A percentile compares a stretch with the other conserved stretches of the same genome.
phyloP scores from a whole-genome alignment of 2,888 invertebrate species.

The Caenorhabditis angaria region DNA sequence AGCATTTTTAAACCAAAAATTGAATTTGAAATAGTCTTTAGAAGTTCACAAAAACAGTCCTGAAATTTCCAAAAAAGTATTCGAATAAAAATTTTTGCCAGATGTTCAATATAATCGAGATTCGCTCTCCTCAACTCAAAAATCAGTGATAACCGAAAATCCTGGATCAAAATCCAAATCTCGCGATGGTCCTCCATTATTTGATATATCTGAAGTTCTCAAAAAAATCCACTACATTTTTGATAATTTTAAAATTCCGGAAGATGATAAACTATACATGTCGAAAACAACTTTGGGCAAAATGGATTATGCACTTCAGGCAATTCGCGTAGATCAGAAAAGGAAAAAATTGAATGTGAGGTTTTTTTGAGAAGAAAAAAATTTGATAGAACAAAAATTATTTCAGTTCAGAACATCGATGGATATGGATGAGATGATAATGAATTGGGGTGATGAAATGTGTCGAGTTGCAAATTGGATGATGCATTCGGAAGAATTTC shows the following conservation, averaged over 20 bases:
- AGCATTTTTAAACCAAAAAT: too few relatives aligned
- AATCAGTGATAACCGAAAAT: background rate
- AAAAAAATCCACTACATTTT: conserved; percentile 28
- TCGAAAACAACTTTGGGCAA: conserved; percentile 15
- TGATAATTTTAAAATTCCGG: conserved; percentile 24
- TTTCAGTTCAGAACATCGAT: conserved; percentile 2
- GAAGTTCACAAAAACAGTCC: background rate
- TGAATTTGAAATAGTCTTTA: background rate
- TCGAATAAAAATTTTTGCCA: too few relatives aligned
- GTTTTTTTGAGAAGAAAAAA: conserved; percentile 17
- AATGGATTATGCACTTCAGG: conserved; percentile 39
- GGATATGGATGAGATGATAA: conserved; percentile 14
- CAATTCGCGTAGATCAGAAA: conserved; percentile 21
- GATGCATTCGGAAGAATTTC: conserved; percentile 49
- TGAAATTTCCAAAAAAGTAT: too few relatives aligned
- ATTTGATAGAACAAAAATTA: conserved; percentile 21
- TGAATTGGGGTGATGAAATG: conserved; percentile 37
- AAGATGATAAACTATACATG: conserved; percentile 19
- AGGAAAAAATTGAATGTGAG: conserved; percentile 8
- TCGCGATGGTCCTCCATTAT: conserved; percentile 8
- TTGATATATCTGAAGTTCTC: conserved; percentile 22
- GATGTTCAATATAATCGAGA: conserved; percentile 53
- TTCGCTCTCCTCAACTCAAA: conserved; percentile 23
- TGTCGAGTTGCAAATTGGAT: conserved; percentile 43
- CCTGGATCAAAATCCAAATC: background rate